Percentiles rank a stretch among this genome's conserved stretches.
phyloP scores from a whole-genome alignment of 2,113 vertebrate genomes.

The Oryzias javanicus region DNA sequence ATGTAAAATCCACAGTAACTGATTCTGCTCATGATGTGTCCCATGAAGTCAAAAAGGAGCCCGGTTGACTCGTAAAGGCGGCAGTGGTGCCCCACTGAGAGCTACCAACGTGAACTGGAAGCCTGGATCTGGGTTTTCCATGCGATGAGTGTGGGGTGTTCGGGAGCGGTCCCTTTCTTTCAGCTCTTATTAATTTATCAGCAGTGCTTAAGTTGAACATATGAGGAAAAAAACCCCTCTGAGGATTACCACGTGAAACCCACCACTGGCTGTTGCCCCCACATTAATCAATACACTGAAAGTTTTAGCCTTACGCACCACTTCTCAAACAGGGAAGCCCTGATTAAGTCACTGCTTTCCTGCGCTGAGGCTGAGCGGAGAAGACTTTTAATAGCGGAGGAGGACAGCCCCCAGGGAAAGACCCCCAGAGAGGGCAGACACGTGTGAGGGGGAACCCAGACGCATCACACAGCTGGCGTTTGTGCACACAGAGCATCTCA shows the following conservation, averaged over 20 bases:
- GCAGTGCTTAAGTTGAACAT: neutral
- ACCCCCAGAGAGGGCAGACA: conserved; percentile 44
- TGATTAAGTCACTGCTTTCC: conserved; percentile 65
- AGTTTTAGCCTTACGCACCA: conserved; percentile 9
- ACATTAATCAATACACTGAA: conserved; percentile 54
- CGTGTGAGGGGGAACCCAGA: conserved; percentile 26
- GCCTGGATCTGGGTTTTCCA: conserved; percentile 26
- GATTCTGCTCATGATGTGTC: no score
- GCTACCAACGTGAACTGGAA: conserved; percentile 13
- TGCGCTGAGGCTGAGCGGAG: conserved; percentile 21
- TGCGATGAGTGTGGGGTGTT: conserved; percentile 28
- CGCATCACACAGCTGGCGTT: conserved; percentile 12
- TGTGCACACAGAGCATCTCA: conserved; percentile 11
- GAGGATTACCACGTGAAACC: conserved; percentile 6
- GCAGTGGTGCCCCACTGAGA: conserved; percentile 13
- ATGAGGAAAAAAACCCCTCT: neutral
- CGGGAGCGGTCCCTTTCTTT: conserved; percentile 10
- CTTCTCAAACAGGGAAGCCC: conserved; percentile 64
- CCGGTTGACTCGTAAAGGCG: no score
- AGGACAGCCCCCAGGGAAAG: conserved; percentile 30
- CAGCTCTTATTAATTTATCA: conserved; percentile 44
- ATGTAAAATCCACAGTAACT: no score
- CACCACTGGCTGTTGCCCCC: conserved; percentile 13
- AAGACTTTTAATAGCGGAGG: conserved; percentile 36
- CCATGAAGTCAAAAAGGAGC: no score